Percentiles rank a stretch among this genome's conserved stretches.
Evolutionary conservation across 2,797 vertebrate genomes (phyloP).

Genomic region (Sebastiscus tertius): DNA sequence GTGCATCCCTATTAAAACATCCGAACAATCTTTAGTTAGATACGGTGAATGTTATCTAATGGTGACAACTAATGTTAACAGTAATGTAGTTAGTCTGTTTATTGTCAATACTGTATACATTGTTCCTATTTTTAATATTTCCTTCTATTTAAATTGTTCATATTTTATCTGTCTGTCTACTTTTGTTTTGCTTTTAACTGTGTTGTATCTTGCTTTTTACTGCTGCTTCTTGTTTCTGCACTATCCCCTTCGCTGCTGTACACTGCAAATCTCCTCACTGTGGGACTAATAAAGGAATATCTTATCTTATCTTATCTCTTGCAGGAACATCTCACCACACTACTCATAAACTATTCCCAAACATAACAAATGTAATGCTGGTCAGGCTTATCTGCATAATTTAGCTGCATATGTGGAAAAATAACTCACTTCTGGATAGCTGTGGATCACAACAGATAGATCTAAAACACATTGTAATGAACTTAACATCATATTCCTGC

Average conservation of each 20-base stretch:
- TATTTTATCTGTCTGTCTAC: no score
- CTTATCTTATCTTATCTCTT: no score
- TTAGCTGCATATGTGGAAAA: neutral
- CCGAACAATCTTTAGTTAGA: neutral
- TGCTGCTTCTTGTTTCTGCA: no score
- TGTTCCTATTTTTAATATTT: no score
- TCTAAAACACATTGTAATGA: neutral
- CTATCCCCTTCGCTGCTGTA: no score
- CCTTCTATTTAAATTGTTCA: no score
- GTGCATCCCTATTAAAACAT: neutral
- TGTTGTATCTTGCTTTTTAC: no score
- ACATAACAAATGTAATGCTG: neutral
- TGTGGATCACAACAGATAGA: neutral
- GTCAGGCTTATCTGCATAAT: neutral
- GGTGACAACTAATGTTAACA: neutral
- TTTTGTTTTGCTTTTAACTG: no score
- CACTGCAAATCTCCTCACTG: no score
- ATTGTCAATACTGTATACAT: no score
- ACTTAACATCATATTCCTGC: neutral
- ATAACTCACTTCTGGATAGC: neutral
- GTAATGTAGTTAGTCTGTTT: no score
- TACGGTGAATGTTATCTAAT: neutral
- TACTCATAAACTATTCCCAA: neutral
- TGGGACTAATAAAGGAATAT: no score
- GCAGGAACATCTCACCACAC: neutral